Evolutionary conservation across 2,888 invertebrate genomes (phyloP), one percentile per base, ranked within the genome.

Genomic region (Conus canariensis): DNA sequence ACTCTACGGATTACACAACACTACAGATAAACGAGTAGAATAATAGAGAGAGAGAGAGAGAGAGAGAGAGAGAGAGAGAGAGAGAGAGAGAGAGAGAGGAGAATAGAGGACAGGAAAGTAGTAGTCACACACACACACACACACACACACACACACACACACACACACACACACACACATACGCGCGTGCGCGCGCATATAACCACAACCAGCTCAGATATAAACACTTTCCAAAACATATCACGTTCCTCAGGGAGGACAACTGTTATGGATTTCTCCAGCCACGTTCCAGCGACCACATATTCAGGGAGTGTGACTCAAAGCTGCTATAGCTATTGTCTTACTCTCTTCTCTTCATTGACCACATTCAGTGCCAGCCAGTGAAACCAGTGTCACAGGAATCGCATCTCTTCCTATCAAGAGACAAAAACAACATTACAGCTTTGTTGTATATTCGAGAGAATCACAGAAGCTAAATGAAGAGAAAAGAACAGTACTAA

Each of bases 131-230:
- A 30, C 30, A 30, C 30, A 30, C 59, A 85, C 58, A 85, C 85
- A 58, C 58, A 85, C 85, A 59, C 58, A 85, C 85, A 59, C 85
- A 85, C 85, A 85, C 85, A 85, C 85, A 85, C 85, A 85, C 85
- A 85, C 85, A 85, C 59, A 59, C 59, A 59, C 85, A 59, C 85
- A 59, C 85, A 59, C 85, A 59, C 85, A 59, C 85, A 59, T 60
- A 59, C 85, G 56, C 85, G 56, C 82, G 45, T 58, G 45, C 77
- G 22, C 77, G 22, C 77, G n/a, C 77, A 10, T 4, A 77, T 4
- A 77, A 14, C 12, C 77, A 77, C 12, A 77, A 14, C 1, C 77
- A 77, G 10, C n/a, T 10, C 77, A 77, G 19, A 30, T 22, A 77
- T 22, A 30, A 14, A 77, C 77, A 30, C 82, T 10, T 10, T 45